Conservation (phyloP, 2,797 vertebrate species). For the Propithecus perrieri region DNA sequence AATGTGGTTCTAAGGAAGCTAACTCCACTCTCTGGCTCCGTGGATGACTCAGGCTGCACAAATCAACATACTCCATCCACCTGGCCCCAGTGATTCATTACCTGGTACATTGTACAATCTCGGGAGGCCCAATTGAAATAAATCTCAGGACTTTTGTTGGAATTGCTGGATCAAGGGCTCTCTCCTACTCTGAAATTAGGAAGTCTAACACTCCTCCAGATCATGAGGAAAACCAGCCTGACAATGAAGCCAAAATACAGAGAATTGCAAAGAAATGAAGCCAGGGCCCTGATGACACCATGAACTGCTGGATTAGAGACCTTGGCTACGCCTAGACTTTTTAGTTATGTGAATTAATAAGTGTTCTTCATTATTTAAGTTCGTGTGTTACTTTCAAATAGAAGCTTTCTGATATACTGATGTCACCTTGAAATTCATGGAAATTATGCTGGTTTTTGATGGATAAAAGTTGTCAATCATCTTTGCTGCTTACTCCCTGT, state of each 20-base stretch:
- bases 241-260: conserved; percentile 8
- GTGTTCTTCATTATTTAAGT: background rate
- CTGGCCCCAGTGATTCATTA: background rate
- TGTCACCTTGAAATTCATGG: background rate
- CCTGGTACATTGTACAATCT: background rate
- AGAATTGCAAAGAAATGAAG: background rate
- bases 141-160: background rate
- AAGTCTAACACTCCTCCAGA: background rate
- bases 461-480: background rate
- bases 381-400: conserved; percentile 14
- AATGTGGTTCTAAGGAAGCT: background rate
- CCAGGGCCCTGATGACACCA: background rate
- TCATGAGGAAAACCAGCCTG: background rate
- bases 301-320: background rate
- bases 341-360: conserved; percentile 20
- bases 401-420: background rate
- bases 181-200: background rate
- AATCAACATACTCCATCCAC: background rate
- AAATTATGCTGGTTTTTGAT: conserved; percentile 2
- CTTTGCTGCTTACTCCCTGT: background rate
- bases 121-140: background rate
- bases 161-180: background rate
- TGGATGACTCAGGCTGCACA: background rate
- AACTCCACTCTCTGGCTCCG: background rate
- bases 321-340: background rate